Evolutionary conservation across 2,797 vertebrate species (phyloP).

Genomic region (Neomorphus geoffroyi): DNA sequence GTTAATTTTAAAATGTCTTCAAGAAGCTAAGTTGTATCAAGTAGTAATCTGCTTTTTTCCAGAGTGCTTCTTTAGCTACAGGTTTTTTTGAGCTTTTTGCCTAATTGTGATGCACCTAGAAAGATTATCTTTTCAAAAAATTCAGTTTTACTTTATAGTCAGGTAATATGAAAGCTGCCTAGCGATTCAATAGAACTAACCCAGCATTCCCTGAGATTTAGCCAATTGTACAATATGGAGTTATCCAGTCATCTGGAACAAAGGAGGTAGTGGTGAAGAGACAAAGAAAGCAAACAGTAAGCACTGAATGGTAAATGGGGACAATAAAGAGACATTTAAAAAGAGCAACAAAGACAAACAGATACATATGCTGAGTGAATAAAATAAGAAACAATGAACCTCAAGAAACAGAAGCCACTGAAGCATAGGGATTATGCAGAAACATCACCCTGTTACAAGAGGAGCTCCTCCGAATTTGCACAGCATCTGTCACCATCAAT

Average conservation of each 20-base stretch:
- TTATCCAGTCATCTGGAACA: conserved; percentile 49
- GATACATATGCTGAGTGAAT: neutral
- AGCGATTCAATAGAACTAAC: conserved; percentile 53
- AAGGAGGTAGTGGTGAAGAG: conserved; percentile 12
- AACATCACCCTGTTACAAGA: neutral
- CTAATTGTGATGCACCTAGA: neutral
- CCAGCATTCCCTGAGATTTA: conserved; percentile 32
- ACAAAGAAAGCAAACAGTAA: conserved; percentile 20
- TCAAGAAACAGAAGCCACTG: neutral
- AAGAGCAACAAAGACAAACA: neutral
- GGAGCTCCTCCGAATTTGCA: neutral
- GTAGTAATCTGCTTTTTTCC: neutral
- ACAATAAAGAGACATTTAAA: neutral
- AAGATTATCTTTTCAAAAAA: conserved; percentile 20
- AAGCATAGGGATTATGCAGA: neutral
- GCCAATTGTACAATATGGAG: conserved; percentile 33
- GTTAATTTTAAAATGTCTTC: neutral
- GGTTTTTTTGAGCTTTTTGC: neutral
- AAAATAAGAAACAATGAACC: neutral
- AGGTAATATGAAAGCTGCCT: conserved; percentile 29
- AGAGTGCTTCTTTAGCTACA: neutral
- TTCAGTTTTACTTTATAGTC: conserved; percentile 9
- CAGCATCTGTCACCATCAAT: conserved; percentile 8
- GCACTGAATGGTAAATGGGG: neutral
- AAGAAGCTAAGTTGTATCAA: neutral